A percentile compares a stretch with the other conserved stretches of the same genome.
Conservation (phyloP, 2,797 vertebrate genomes). For the Okamejei kenojei region DNA sequence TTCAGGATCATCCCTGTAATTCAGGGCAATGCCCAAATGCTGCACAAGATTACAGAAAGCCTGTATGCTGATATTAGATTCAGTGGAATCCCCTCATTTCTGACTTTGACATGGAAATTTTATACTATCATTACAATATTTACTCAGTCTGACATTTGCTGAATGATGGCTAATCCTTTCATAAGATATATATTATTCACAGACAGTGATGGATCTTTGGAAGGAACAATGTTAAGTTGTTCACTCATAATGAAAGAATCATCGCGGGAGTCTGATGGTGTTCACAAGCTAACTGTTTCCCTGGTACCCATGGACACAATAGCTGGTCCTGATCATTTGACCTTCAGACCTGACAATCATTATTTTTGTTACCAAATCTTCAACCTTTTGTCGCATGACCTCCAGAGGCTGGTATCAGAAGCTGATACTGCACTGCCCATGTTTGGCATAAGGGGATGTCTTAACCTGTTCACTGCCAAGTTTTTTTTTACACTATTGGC, state of each 20-base stretch:
- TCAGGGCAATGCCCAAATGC: constrained; percentile 63
- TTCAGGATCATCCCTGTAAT: constrained; percentile 70
- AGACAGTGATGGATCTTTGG: neutral
- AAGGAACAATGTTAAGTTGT: neutral
- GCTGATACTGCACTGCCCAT: neutral
- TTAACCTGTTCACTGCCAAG: too few species aligned
- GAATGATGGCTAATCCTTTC: constrained; percentile 22
- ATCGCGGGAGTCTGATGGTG: neutral
- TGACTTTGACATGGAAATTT: constrained; percentile 77
- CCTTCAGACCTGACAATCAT: neutral
- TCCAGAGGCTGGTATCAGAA: neutral
- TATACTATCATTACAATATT: constrained; percentile 61
- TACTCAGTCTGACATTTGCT: neutral
- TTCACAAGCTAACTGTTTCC: neutral
- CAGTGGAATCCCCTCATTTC: constrained; percentile 76
- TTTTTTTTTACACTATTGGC: too few species aligned
- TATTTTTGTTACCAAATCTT: neutral
- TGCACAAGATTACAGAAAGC: constrained; percentile 66
- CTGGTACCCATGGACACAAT: neutral
- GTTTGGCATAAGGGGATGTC: neutral
- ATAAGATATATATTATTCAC: constrained; percentile 26
- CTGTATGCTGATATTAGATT: constrained; percentile 82
- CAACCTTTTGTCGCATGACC: neutral
- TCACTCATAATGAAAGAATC: constrained; percentile 1
- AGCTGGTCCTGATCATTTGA: neutral